Base-by-base conservation (phyloP, 2,888 invertebrate genomes). In the Dryomyza anilis region DNA sequence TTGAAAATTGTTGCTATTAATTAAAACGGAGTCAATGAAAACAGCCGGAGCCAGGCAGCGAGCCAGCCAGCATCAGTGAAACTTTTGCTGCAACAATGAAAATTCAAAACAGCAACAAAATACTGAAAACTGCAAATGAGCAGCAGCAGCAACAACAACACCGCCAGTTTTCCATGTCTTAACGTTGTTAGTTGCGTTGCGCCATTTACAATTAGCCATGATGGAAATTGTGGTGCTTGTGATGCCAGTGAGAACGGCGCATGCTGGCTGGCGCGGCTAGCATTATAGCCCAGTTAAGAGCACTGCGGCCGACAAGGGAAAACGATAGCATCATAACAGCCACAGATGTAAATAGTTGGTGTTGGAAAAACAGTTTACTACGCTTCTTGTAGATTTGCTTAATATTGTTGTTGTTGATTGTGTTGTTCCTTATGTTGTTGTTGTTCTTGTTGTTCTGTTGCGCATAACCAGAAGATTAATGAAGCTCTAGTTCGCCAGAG, bases 401-500 rank as follows among this genome's bases (percentile, higher is more conserved):
- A 16, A 10, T 59, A 7, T 48, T 48, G 21, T 33, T 48, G 33
- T 46, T 59, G 14, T 57, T 7, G 43, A 16, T 43, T 43, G 3
- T 39, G 29, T 53, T 57, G 14, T 60, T 58, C 27, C 21, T 58
- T 3, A n/a, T 43, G 23, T 43, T 39, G 10, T 45, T 27, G 3
- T 21, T 16, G 0, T 23, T 48, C 19, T 3, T 48, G 16, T 30
- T 48, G 48, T 29, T 60, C 33, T 30, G 50, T 21, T 23, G 36
- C 36, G 55, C 55, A 36, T 55, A 55, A 33, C 55, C 14, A 55
- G 55, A 36, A 55, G 59, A 46, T 60, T 60, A 60, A 60, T 60
- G 59, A 60, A 60, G 36, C 59, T 48, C 48, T 21, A 48, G 43
- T 27, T 16, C 57, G n/a, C 39, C 33, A 33, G 7, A 12, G 55